phyloP scores from a whole-genome alignment of 2,113 vertebrate species.

The Rattus norvegicus region GRCr8 NC_086023.1:166868001-166868500 shows the following conservation, averaged over 20 bases:
- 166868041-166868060: not conserved
- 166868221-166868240: not conserved
- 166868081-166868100: slow-evolving; percentile 56
- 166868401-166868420: not conserved
- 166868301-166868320: not conserved
- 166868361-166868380: not conserved
- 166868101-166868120: slow-evolving; percentile 27
- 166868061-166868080: slow-evolving; percentile 28
- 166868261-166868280: not conserved
- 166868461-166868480: not conserved
- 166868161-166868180: slow-evolving; percentile 18
- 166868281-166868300: not conserved
- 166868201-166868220: slow-evolving; percentile 10
- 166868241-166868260: not conserved
- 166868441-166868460: not conserved
- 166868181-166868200: not conserved
- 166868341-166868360: not conserved
- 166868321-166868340: not conserved
- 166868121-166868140: slow-evolving; percentile 67
- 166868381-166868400: not conserved
- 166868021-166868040: slow-evolving; percentile 71
- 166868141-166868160: slow-evolving; percentile 64
- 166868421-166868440: not conserved
- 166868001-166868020: slow-evolving; percentile 52
- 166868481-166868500: not conserved